Conservation (phyloP, 2,888 invertebrate species). For the Ethmia dodecea region DNA sequence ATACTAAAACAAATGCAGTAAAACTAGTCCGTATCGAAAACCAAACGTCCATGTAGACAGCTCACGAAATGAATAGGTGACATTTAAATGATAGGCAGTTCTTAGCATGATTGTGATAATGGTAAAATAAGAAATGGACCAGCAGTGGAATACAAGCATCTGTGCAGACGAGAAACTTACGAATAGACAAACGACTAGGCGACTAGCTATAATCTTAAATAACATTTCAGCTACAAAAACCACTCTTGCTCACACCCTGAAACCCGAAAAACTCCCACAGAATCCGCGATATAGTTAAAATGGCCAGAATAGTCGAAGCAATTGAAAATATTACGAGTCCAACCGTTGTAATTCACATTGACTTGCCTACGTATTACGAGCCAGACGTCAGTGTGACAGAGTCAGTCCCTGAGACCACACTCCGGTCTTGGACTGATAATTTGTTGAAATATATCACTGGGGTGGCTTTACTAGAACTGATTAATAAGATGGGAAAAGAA, state of each 20-base stretch:
- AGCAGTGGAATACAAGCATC: too few species aligned
- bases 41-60: too few species aligned
- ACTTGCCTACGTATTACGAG: conserved; percentile 28
- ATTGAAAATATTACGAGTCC: conserved; percentile 26
- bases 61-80: too few species aligned
- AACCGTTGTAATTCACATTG: conserved; percentile 22
- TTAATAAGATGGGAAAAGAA: conserved; percentile 21
- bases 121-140: too few species aligned
- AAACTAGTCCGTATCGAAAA: too few species aligned
- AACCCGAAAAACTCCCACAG: conserved; percentile 20
- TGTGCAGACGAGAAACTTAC: too few species aligned
- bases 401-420: neutral
- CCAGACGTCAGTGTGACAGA: conserved; percentile 16
- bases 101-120: too few species aligned
- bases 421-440: conserved; percentile 20
- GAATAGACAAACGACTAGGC: too few species aligned
- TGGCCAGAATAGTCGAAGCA: conserved; percentile 24
- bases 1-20: too few species aligned
- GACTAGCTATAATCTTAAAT: too few species aligned
- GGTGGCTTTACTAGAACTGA: conserved; percentile 13
- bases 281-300: conserved; percentile 18
- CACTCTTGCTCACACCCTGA: conserved; percentile 19
- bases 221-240: conserved; percentile 1
- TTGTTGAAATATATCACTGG: conserved; percentile 27
- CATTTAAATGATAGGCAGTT: too few species aligned